Base-by-base conservation (phyloP, 2,888 invertebrate genomes). In the Gymnosoma rotundatum region DNA sequence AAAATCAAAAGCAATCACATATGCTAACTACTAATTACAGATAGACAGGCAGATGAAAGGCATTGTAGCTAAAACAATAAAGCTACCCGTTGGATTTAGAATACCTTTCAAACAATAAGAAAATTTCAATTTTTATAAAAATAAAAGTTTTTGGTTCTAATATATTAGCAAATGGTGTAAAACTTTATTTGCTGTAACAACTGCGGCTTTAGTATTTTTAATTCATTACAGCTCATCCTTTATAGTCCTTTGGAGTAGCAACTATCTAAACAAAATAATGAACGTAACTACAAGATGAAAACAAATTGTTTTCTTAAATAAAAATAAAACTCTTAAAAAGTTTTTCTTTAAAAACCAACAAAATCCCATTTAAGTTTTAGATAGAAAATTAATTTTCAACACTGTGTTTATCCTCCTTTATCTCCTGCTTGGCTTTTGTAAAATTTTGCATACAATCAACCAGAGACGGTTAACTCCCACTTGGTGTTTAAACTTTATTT, bases 281-380 rank as follows among this genome's bases (percentile, higher is more conserved):
- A 21, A 36, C 54, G 50, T 42, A 42, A 42, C 42, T 18, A 64
- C 12, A 76, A 82, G 45, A 72, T 50, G 20, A 60, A 32, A 50
- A 60, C 8, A 72, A 58, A 64, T 18, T 60, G 7, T 50, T n/a
- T 42, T 54, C 4, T n/a, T 32, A 9, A 64, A 64, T 9, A 48
- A 60, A 61, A 21, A 16, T 32, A 50, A 75, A 75, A 75, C 48
- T 67, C 20, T 42, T 52, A 6, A 48, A 79, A 79, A 79, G 42
- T 75, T 82, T 70, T 75, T 36, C 63, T 60, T 70, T 16, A 70
- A 58, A 83, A 78, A 25, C 58, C 21, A 80, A 61, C 18, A 48
- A 67, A 81, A 84, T 81, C 81, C 74, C 78, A 81, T 84, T 66
- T 75, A 61, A 78, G 70, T 78, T 84, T 74, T 78, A 74, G 50